A percentile compares a stretch with the other conserved stretches of the same genome.
Evolutionary conservation across 2,797 vertebrate genomes (phyloP).

Genomic region (Lacerta agilis): DNA sequence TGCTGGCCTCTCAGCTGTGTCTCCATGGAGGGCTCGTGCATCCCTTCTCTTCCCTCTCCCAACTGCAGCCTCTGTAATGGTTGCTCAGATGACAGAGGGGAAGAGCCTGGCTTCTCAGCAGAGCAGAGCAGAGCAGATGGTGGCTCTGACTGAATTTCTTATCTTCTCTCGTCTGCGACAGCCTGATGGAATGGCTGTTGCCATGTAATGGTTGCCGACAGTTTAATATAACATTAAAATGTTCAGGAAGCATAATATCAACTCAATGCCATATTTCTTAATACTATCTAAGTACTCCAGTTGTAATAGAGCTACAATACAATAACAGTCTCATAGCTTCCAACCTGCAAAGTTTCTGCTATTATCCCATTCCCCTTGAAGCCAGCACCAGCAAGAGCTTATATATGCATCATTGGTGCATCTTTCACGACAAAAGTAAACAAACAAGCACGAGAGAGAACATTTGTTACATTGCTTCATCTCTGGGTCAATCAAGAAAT

Average conservation of each 20-base stretch:
- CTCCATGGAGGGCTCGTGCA: no score
- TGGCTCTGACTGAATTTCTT: no score
- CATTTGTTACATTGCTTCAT: background rate
- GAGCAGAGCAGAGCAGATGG: no score
- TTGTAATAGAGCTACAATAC: background rate
- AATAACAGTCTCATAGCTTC: background rate
- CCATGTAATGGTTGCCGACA: no score
- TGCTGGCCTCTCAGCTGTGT: no score
- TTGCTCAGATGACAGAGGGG: no score
- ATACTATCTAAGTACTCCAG: background rate
- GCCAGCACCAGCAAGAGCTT: background rate
- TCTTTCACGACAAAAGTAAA: background rate
- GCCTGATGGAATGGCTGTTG: no score
- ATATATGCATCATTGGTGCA: background rate
- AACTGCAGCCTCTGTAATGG: no score
- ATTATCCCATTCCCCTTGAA: background rate
- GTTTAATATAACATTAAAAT: background rate
- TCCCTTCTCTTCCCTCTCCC: no score
- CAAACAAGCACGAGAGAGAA: background rate
- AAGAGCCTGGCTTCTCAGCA: no score
- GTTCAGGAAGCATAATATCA: background rate
- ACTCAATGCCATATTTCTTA: background rate
- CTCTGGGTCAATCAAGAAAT: background rate
- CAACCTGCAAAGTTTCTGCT: background rate
- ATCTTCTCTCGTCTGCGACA: no score